Base-by-base conservation (phyloP, 2,797 vertebrate genomes). In the Gephyroberyx darwinii region DNA sequence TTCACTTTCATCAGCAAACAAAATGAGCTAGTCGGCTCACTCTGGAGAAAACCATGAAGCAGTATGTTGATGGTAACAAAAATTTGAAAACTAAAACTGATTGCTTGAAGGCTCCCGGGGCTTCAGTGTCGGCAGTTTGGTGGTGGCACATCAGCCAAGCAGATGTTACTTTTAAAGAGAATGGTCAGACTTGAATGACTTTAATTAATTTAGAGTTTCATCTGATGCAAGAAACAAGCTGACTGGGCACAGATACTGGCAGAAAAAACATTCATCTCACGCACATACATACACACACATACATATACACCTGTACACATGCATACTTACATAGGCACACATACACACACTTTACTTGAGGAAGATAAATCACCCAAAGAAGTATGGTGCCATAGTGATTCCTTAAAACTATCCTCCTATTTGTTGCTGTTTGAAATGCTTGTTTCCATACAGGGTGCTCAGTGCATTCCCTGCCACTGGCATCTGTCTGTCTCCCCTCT, bases 1-100 rank as follows among this genome's bases (percentile, higher is more conserved):
- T 86, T 71, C 20, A 22, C 67, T 84, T 79, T 81, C 70, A 83
- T 77, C 69, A 71, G 54, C 48, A 59, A 78, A 72, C 37, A 52
- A 63, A 74, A 77, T 77, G 56, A 69, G 62, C 19, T 9, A 0
- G 37, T 48, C 5, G 2, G 35, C 50, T 43, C 63, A 17, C 39
- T 14, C 31, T 19, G 22, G 4, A 43, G 35, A 67, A 65, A 62
- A 55, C 7, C 1, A 35, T 17, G 53, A 22, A 9, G 14, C 13
- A 14, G 14, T 17, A n/a, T 35, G 50, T 13, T 10, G 62, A 58
- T 30, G 33, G 31, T 51, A 53, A 74, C 50, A 51, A 48, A 70
- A 64, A 64, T 19, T 13, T 20, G 17, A 77, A 39, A 33, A 20
- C 1, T 10, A 10, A 48, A 57, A 61, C 20, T 69, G 67, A 60